phyloP scores from a whole-genome alignment of 2,113 vertebrate genomes.

The Otis tarda region DNA sequence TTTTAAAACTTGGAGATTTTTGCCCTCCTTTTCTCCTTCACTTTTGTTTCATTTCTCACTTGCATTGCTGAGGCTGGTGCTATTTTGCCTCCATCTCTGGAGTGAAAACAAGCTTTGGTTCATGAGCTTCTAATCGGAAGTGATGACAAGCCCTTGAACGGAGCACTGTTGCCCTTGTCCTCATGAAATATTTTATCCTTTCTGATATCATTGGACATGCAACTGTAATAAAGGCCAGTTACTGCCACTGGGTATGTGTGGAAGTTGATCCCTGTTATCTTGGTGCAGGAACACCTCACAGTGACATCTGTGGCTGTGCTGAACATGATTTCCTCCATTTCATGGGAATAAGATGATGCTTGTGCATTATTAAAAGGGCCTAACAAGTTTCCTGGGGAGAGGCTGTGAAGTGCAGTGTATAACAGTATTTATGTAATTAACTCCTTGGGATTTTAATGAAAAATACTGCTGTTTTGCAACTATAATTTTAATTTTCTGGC shows the following conservation, averaged over 20 bases:
- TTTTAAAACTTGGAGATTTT: neutral
- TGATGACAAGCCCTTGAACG: neutral
- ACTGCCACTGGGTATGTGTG: neutral
- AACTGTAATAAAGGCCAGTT: neutral
- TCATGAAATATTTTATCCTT: constrained; percentile 9
- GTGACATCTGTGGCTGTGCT: neutral
- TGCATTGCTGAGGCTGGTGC: neutral
- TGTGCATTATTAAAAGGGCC: constrained; percentile 1
- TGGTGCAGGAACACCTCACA: neutral
- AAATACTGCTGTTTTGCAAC: neutral
- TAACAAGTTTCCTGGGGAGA: constrained; percentile 10
- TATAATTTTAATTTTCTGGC: neutral
- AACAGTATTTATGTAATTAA: constrained; percentile 1
- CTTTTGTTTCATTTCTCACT: neutral
- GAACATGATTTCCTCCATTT: neutral
- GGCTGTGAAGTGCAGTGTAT: neutral
- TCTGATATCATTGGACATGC: neutral
- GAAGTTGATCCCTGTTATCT: neutral
- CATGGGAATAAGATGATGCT: neutral
- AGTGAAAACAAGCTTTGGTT: neutral
- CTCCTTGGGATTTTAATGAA: constrained; percentile 10
- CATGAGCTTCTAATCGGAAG: neutral
- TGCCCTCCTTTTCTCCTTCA: neutral
- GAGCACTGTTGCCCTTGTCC: neutral
- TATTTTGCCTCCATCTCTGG: neutral